A percentile compares a stretch with the other conserved stretches of the same genome.
Evolutionary conservation across 2,888 invertebrate species (phyloP).

Genomic region (Drosophila monieri): DNA sequence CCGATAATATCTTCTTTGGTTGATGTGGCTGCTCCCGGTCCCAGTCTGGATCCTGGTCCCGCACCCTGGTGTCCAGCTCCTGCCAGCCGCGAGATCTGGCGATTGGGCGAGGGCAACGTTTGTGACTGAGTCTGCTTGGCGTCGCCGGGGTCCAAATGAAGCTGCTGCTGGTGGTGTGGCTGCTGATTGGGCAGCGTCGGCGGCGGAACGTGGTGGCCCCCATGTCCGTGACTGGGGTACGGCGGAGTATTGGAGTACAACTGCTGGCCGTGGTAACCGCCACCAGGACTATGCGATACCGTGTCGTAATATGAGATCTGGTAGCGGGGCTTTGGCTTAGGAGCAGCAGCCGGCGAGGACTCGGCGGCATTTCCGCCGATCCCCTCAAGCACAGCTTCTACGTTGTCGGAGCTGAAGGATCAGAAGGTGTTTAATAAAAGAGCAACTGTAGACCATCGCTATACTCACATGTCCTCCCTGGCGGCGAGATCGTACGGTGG

Average conservation of each 20-base stretch:
- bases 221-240: constrained; percentile 56
- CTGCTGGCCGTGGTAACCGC: constrained; percentile 62
- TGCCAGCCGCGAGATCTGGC: constrained; percentile 80
- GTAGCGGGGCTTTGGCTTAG: constrained; percentile 74
- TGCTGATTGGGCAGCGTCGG: constrained; percentile 56
- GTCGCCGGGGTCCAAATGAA: constrained; percentile 74
- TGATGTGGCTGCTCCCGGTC: constrained; percentile 24
- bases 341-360: constrained; percentile 45
- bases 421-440: not conserved
- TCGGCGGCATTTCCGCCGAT: constrained; percentile 69
- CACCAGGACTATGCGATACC: constrained; percentile 59
- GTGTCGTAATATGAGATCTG: constrained; percentile 80
- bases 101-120: constrained; percentile 80
- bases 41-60: constrained; percentile 28
- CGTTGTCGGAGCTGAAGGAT: constrained; percentile 83
- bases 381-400: constrained; percentile 83
- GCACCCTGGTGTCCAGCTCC: constrained; percentile 45
- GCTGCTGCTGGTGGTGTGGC: constrained; percentile 67
- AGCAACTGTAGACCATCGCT: not conserved
- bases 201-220: constrained; percentile 54
- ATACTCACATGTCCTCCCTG: constrained; percentile 83
- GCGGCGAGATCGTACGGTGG: constrained; percentile 86
- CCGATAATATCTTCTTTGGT: constrained; percentile 54
- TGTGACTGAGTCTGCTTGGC: constrained; percentile 81
- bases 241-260: constrained; percentile 80